Evolutionary conservation across 1,140 invertebrate genomes (phyloP), one percentile per base, ranked within the genome.

Genomic region (Lysiphlebus fabarum): DNA sequence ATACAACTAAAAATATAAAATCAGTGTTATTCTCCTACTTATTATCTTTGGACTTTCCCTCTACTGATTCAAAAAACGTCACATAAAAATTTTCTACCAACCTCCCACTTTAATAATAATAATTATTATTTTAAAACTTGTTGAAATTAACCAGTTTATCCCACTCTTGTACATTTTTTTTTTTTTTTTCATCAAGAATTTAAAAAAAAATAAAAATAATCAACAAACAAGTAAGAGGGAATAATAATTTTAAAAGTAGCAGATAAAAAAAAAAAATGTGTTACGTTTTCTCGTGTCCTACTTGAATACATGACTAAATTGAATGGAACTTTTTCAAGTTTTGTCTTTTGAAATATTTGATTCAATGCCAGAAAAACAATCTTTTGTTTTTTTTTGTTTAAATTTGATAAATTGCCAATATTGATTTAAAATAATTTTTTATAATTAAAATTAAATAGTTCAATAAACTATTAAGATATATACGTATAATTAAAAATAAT

Each of bases 111-210:
- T 14, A 42, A 33, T 60, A 38, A 33, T 43, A 26, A 33, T 50
- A 33, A 36, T n/a, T 40, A 42, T 50, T 7, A 26, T 48, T 48
- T 26, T 48, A 26, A 47, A 17, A 12, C 56, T 61, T 48, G 71
- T 61, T 48, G 71, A 77, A 73, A 75, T 75, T 76, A 77, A 78
- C 76, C 75, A 77, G 76, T 79, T 78, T 79, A 71, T 76, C 75
- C 76, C 76, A 76, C 75, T 77, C 75, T 74, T 67, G 66, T n/a
- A n/a, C n/a, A n/a, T n/a, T n/a, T n/a, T n/a, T n/a, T n/a, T n/a
- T n/a, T n/a, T n/a, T 75, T 71, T 70, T 58, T 53, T 58, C 37
- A 42, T 34, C 37, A 44, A 47, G 43, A 26, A 26, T 26, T 26
- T n/a, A n/a, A n/a, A n/a, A n/a, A n/a, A n/a, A n/a, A n/a, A 26